These are phyloP conservation scores for Electrophaes corylata DNA, from an alignment of 2,888 invertebrate genomes.

Conservation along the genomic window DNA sequence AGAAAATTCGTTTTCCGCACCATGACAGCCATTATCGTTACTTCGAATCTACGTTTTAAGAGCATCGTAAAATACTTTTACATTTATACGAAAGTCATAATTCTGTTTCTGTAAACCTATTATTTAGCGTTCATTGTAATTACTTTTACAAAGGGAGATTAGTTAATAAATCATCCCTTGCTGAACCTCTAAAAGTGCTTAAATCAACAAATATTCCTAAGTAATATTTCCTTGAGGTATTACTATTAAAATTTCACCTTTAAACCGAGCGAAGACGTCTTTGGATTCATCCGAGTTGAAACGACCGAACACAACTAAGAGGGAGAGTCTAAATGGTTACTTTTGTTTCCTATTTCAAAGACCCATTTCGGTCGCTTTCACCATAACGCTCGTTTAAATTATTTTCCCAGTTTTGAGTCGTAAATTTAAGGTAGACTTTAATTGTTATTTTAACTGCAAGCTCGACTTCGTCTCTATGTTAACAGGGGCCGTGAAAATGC, in stretches of 20 bases:
- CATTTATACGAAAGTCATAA: conserved; percentile 52
- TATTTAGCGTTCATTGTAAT: conserved; percentile 36
- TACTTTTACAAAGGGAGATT: conserved; percentile 44
- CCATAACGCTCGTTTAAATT: conserved; percentile 75
- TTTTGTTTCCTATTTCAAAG: conserved; percentile 77
- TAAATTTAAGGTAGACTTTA: conserved; percentile 83
- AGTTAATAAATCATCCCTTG: conserved; percentile 47
- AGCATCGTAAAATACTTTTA: conserved; percentile 60
- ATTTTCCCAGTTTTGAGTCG: conserved; percentile 81
- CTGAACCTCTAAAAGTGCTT: conserved; percentile 59
- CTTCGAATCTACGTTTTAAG: conserved; percentile 75
- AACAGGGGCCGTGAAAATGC: conserved; percentile 74
- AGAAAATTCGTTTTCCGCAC: conserved; percentile 79
- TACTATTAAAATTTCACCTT: conserved; percentile 81
- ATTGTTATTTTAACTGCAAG: conserved; percentile 84
- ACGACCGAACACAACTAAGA: conserved; percentile 63
- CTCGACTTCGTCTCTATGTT: conserved; percentile 72
- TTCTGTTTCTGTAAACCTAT: conserved; percentile 24
- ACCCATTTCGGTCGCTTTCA: conserved; percentile 70
- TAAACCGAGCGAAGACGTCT: conserved; percentile 60
- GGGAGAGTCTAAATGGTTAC: conserved; percentile 68
- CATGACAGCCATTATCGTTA: conserved; percentile 80
- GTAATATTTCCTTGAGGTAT: conserved; percentile 76
- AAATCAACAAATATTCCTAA: conserved; percentile 74
- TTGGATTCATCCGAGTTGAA: conserved; percentile 59